A percentile compares a stretch with the other conserved stretches of the same genome.
Conservation (phyloP, 2,113 vertebrate species). For the Corythornis madagascariensis region DNA sequence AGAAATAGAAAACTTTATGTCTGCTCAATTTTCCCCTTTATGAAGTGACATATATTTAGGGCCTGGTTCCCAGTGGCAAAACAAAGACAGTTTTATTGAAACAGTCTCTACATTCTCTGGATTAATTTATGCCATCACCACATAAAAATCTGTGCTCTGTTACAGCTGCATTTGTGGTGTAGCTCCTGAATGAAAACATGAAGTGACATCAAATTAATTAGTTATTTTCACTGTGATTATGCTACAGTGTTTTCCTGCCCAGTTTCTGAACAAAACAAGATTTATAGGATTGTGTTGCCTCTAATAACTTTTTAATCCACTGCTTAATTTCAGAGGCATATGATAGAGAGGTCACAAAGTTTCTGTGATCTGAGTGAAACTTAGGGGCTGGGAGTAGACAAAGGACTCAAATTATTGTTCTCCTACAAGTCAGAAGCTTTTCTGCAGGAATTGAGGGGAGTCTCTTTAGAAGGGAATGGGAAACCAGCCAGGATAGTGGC, state of each 20-base stretch:
- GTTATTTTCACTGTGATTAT: slow-evolving; percentile 19
- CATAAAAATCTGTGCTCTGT: not conserved
- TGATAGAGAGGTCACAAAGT: not conserved
- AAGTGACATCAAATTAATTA: not conserved
- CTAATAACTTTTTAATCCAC: not conserved
- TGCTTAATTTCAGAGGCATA: not conserved
- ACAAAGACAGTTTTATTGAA: not conserved
- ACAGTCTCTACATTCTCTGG: not conserved
- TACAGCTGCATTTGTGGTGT: not conserved
- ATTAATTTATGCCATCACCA: not conserved
- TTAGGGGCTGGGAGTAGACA: slow-evolving; percentile 12
- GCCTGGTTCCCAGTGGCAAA: not conserved
- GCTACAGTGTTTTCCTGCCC: not conserved
- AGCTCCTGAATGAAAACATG: slow-evolving; percentile 11
- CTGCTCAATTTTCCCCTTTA: not conserved
- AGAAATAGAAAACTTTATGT: not conserved
- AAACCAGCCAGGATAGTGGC: not conserved
- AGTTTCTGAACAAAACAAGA: slow-evolving; percentile 22
- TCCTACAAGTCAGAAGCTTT: not conserved
- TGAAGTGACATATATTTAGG: not conserved
- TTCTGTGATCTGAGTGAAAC: slow-evolving; percentile 32
- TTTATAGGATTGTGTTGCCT: not conserved
- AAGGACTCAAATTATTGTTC: not conserved
- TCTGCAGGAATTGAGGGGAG: not conserved
- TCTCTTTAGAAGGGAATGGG: not conserved